phyloP scores from a whole-genome alignment of 2,113 vertebrate species.

The Etheostoma cragini region DNA sequence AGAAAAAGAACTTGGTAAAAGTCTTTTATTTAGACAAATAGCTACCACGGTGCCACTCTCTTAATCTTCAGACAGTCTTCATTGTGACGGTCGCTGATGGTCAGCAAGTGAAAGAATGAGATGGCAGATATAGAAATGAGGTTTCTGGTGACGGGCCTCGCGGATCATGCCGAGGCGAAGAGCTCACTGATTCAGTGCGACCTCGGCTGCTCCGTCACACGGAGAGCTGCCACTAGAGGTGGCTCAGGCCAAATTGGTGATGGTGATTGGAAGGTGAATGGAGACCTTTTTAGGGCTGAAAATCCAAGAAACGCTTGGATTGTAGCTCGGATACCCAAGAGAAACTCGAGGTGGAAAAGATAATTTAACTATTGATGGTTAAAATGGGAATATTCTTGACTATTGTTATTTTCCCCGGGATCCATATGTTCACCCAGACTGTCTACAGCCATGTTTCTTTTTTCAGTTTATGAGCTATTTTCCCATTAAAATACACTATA shows the following conservation, averaged over 20 bases:
- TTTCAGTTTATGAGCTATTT: too few relatives aligned
- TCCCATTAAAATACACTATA: too few relatives aligned
- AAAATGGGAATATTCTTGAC: neutral
- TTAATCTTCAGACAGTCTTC: neutral
- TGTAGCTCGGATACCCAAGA: neutral
- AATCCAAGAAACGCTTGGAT: neutral
- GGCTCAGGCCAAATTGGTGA: neutral
- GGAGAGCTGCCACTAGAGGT: neutral
- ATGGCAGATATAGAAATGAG: neutral
- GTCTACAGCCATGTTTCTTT: neutral
- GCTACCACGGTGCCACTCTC: neutral
- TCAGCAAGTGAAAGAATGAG: constrained; percentile 5
- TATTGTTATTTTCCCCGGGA: too few relatives aligned
- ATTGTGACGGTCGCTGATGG: neutral
- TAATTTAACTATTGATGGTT: neutral
- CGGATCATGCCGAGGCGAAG: neutral
- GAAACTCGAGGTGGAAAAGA: neutral
- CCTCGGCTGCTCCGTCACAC: neutral
- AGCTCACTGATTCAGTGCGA: neutral
- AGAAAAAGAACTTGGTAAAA: neutral
- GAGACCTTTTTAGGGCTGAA: neutral
- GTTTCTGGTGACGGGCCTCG: constrained; percentile 8
- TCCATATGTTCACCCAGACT: neutral
- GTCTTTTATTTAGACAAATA: neutral
- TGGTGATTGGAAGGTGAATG: neutral